Percentiles rank a stretch among this genome's conserved stretches.
These are phyloP conservation scores for Polypedilum vanderplanki DNA, from an alignment of 1,140 invertebrate genomes.

Conservation along the genomic window DNA sequence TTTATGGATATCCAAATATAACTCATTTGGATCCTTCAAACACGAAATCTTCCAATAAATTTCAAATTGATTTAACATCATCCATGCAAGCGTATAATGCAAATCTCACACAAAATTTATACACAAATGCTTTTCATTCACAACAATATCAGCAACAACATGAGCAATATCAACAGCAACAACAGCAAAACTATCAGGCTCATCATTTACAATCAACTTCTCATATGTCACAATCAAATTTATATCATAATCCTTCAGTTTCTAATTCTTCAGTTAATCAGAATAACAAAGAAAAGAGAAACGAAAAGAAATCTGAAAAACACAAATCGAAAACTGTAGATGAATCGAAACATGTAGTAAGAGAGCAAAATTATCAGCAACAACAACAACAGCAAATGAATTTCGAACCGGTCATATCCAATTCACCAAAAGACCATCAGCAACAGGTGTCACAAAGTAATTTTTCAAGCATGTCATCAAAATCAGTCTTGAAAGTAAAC, in stretches of 20 bases:
- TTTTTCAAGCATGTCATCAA: slow-evolving; percentile 25
- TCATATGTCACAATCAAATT: neutral
- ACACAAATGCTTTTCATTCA: slow-evolving; percentile 30
- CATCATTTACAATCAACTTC: slow-evolving; percentile 36
- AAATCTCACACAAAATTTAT: slow-evolving; percentile 41
- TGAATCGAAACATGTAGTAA: slow-evolving; percentile 12
- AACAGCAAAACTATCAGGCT: slow-evolving; percentile 36
- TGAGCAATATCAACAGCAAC: slow-evolving; percentile 40
- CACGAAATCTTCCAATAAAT: slow-evolving; percentile 41
- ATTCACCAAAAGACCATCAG: neutral
- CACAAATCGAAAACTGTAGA: slow-evolving; percentile 29
- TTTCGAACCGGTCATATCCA: neutral
- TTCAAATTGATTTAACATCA: slow-evolving; percentile 42
- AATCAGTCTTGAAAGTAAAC: slow-evolving; percentile 37
- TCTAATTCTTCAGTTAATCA: neutral
- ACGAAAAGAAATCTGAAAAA: slow-evolving; percentile 31
- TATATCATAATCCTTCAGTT: neutral
- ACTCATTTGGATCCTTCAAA: slow-evolving; percentile 46
- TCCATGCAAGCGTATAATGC: slow-evolving; percentile 41
- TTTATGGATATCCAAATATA: slow-evolving; percentile 49
- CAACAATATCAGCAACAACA: slow-evolving; percentile 29
- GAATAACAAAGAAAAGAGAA: slow-evolving; percentile 37
- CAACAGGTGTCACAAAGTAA: neutral
- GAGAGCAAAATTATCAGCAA: slow-evolving; percentile 32
- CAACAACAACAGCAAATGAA: slow-evolving; percentile 34